Conservation (phyloP, 2,888 invertebrate species). For the Eupithecia dodoneata region DNA sequence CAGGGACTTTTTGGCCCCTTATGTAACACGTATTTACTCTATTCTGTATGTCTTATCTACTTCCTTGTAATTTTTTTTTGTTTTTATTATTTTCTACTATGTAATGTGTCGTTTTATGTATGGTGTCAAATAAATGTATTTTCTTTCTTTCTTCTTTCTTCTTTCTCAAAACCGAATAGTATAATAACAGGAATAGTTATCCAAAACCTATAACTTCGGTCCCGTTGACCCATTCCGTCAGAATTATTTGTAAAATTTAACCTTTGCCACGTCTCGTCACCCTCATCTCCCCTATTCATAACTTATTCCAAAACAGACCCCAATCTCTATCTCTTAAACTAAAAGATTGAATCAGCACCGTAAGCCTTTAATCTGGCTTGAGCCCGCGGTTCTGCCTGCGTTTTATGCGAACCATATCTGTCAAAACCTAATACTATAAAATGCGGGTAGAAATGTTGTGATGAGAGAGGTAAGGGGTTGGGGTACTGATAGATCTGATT, state of each 20-base stretch:
- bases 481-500: slow-evolving; percentile 34
- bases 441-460: slow-evolving; percentile 62
- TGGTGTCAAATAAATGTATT: too few species aligned
- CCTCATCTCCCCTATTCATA: background rate
- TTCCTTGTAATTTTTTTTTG: too few species aligned
- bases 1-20: too few species aligned
- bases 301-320: slow-evolving; percentile 12
- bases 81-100: too few species aligned
- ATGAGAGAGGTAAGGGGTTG: slow-evolving; percentile 53
- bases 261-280: background rate
- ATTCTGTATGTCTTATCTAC: too few species aligned
- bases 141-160: too few species aligned
- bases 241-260: background rate
- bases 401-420: slow-evolving; percentile 79
- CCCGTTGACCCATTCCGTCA: background rate
- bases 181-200: background rate
- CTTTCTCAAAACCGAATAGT: too few species aligned
- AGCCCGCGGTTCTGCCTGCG: slow-evolving; percentile 60
- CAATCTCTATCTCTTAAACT: slow-evolving; percentile 41
- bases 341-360: slow-evolving; percentile 60
- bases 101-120: too few species aligned
- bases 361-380: slow-evolving; percentile 61
- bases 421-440: slow-evolving; percentile 79
- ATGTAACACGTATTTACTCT: too few species aligned
- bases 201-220: background rate